Evolutionary conservation across 2,888 invertebrate genomes (phyloP), one percentile per base, ranked within the genome.

Genomic region (Teinopalpus imperialis): DNA sequence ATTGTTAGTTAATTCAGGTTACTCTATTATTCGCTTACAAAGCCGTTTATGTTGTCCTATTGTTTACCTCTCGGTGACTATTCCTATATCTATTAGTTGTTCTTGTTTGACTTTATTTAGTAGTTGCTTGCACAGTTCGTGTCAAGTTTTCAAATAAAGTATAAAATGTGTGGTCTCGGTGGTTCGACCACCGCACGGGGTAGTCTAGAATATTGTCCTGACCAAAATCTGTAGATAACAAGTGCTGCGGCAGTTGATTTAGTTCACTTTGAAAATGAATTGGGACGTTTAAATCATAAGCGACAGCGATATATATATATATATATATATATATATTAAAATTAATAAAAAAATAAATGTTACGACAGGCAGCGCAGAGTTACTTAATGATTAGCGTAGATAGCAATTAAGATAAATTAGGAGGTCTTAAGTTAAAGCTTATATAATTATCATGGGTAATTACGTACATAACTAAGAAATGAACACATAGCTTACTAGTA

Each of bases 181-280:
- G 16, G 16, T 16, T 4, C 16, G 16, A 6, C n/a, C 20, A 3
- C 8, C 5, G 13, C 20, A 21, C 14, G 6, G 31, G 8, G 26
- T 32, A 39, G 21, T 39, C 21, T 23, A 5, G 34, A 20, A 40
- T 44, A 39, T 32, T 34, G 40, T 14, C 21, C 6, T 27, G 23
- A 27, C 39, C 34, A 10, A 46, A 46, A 40, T 40, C 34, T 35
- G 32, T 5, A 8, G 40, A 46, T 40, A 40, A 29, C 40, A 35
- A 46, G 40, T 40, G 14, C 27, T 14, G 21, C 20, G 5, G 18
- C 14, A 13, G 27, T 40, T 34, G 45, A 46, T 46, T 46, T 35
- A 46, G 29, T 46, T 41, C 53, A 39, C 49, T 53, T 44, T 41
- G 47, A 53, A 52, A 51, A 56, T 52, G 51, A 52, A 39, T 31